Evolutionary conservation across 1,140 invertebrate species (phyloP), one percentile per base, ranked within the genome.

Genomic region (Elymnias hypermnestra): DNA sequence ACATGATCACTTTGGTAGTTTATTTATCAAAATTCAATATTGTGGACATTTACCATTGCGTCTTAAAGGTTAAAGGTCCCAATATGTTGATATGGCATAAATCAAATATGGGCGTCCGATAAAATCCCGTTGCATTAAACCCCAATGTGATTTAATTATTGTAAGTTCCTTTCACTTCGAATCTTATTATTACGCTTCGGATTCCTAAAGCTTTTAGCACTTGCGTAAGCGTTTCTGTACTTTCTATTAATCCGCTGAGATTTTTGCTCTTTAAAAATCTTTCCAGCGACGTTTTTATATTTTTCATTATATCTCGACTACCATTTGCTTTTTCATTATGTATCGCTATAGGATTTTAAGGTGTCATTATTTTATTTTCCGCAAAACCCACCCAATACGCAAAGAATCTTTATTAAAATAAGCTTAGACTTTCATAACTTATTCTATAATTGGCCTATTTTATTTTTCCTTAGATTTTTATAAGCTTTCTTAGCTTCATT

Each of bases 201-300:
- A 53, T 37, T 40, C 37, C 53, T 57, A 49, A 53, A 29, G 12
- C 29, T 42, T 58, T 57, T 58, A 58, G 55, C 38, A 45, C 53
- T 53, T 57, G 10, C 28, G 38, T 23, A 58, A 58, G 55, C 55
- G 40, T 41, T 41, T 22, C 40, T 33, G 21, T 6, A 15, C 2
- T 10, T 9, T 23, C 9, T n/a, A 10, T 36, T 36, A 25, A 25
- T 6, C 36, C 10, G 19, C 8, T 13, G 7, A n/a, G n/a, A n/a
- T n/a, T n/a, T n/a, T n/a, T n/a, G n/a, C n/a, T 8, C 5, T 22
- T 8, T 25, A 14, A 21, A 10, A 17, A 40, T 12, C 10, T 44
- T 13, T 15, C 9, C n/a, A n/a, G n/a, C n/a, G n/a, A n/a, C n/a
- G n/a, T 37, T 18, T 19, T 22, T n/a, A n/a, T n/a, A n/a, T n/a